Base-by-base conservation (phyloP, 1,140 invertebrate genomes). In the Dendroctonus valens region DNA sequence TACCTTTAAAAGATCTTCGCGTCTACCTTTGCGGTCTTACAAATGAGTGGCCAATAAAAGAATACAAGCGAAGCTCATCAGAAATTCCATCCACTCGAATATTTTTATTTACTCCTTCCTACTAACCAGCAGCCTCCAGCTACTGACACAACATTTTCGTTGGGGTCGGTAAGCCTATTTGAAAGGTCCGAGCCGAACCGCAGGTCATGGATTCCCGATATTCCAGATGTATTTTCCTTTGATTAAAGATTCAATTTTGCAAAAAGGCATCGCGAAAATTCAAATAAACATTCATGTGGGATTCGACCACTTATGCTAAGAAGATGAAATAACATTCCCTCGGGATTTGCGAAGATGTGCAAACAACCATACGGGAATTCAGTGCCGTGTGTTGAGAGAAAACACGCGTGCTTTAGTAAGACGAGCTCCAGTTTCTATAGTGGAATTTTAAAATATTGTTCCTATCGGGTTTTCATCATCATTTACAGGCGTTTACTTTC, bases 231-330 rank as follows among this genome's bases (percentile, higher is more conserved):
- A 65, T 65, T 65, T 65, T 65, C 49, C 41, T 65, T 65, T 44
- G 63, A 65, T 65, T 65, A 65, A 54, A 59, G 55, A 65, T 65
- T 65, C 63, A 58, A 65, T 58, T 65, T 65, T 57, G 53, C 44
- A 65, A 65, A 65, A 65, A 58, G 63, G 53, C 55, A 59, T 58
- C 53, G 26, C 37, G 40, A 51, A 44, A 65, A 58, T 65, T 39
- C 63, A 50, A 58, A 57, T 65, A 65, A 65, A 65, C 63, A 50
- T 65, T 59, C 53, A 44, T 64, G 41, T 41, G 40, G 52, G 52
- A 55, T 55, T 65, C 42, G 55, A 58, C 52, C 63, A 59, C 63
- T 65, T 57, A 65, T 65, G 53, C 37, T 65, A 58, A 58, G 63
- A 65, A 57, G 53, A 65, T 65, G 63, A 59, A 65, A 65, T 65